A percentile compares a stretch with the other conserved stretches of the same genome.
Evolutionary conservation across 2,113 vertebrate genomes (phyloP).

Genomic region (Lucifuga dentata): DNA sequence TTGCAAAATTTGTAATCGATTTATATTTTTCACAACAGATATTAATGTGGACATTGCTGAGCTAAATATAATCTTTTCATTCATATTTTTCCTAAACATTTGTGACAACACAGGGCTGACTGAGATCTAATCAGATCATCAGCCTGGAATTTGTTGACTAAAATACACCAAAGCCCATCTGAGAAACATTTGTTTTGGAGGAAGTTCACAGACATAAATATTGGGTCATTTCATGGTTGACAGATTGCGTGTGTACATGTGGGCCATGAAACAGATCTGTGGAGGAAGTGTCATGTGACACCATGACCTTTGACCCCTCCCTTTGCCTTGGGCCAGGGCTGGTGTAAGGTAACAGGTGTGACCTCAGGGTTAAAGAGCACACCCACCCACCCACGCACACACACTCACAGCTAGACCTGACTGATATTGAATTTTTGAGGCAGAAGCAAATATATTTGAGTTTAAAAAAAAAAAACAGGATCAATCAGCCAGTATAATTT

Average conservation of each 20-base stretch:
- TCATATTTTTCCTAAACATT: not conserved
- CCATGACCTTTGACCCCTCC: slow-evolving; percentile 52
- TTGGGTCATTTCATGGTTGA: slow-evolving; percentile 20
- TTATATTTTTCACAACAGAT: too few species aligned
- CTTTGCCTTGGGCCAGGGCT: slow-evolving; percentile 27
- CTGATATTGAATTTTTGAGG: too few species aligned
- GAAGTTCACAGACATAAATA: slow-evolving; percentile 28
- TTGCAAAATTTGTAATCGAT: too few species aligned
- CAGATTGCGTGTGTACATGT: slow-evolving; percentile 19
- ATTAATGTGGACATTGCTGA: too few species aligned
- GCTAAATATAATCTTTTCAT: too few species aligned
- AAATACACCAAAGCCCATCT: not conserved
- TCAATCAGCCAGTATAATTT: too few species aligned
- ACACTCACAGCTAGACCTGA: not conserved
- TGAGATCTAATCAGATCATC: not conserved
- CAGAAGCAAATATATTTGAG: too few species aligned
- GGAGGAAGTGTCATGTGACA: slow-evolving; percentile 67
- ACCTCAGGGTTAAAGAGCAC: slow-evolving; percentile 51
- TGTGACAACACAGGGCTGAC: too few species aligned
- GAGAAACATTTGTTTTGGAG: not conserved
- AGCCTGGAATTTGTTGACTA: not conserved
- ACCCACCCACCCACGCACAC: slow-evolving; percentile 14
- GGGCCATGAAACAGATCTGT: slow-evolving; percentile 33
- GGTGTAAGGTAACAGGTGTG: slow-evolving; percentile 78
- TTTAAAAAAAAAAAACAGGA: too few species aligned